A percentile compares a stretch with the other conserved stretches of the same genome.
Conservation (phyloP, 2,888 invertebrate species). For the Drosophila neonasuta region DNA sequence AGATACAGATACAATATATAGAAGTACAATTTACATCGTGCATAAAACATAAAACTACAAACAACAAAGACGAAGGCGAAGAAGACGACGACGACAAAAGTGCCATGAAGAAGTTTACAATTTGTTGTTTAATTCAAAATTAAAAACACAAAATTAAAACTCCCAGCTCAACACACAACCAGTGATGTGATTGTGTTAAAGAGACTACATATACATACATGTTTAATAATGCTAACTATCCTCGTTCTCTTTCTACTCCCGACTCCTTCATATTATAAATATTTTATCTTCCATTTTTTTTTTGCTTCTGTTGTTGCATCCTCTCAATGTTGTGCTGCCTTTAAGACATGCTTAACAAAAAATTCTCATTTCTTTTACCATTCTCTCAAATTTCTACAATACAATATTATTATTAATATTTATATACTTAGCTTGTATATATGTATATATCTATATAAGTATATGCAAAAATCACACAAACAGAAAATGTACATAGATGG, state of each 20-base stretch:
- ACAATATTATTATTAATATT: slow-evolving; percentile 52
- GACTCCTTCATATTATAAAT: slow-evolving; percentile 28
- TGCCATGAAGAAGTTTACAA: slow-evolving; percentile 54
- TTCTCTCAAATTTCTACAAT: slow-evolving; percentile 55
- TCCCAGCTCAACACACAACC: slow-evolving; percentile 13
- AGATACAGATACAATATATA: slow-evolving; percentile 22
- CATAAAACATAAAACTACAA: slow-evolving; percentile 24
- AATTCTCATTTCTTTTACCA: slow-evolving; percentile 33
- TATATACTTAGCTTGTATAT: slow-evolving; percentile 46
- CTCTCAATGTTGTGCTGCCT: slow-evolving; percentile 56
- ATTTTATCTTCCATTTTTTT: slow-evolving; percentile 9
- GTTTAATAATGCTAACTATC: slow-evolving; percentile 74
- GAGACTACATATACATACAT: slow-evolving; percentile 65
- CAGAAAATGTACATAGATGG: slow-evolving; percentile 65
- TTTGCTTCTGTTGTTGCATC: slow-evolving; percentile 21
- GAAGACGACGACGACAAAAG: slow-evolving; percentile 44
- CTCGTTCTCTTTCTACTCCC: slow-evolving; percentile 25
- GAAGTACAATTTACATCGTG: slow-evolving; percentile 46
- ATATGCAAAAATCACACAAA: slow-evolving; percentile 65
- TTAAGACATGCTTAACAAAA: slow-evolving; percentile 63
- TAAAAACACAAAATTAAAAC: slow-evolving; percentile 26
- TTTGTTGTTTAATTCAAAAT: slow-evolving; percentile 41
- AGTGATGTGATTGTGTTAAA: slow-evolving; percentile 30
- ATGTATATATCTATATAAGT: slow-evolving; percentile 41
- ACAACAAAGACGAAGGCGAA: slow-evolving; percentile 25